phyloP scores from a whole-genome alignment of 2,113 vertebrate genomes.

The Microcebus griseorufus region DNA sequence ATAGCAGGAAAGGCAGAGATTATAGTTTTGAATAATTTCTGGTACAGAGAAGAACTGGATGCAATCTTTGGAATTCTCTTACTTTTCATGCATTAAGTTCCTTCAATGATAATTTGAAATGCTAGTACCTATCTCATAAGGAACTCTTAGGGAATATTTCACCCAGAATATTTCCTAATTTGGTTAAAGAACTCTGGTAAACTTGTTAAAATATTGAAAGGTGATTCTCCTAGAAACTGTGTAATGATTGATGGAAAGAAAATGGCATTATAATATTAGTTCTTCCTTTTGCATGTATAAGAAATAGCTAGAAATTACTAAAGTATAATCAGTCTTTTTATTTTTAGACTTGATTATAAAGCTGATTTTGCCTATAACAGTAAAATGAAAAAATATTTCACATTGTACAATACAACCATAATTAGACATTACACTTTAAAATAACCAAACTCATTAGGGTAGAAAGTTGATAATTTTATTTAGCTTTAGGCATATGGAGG shows the following conservation, averaged over 20 bases:
- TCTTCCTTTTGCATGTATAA: constrained; percentile 57
- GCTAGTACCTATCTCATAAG: constrained; percentile 4
- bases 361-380: background rate
- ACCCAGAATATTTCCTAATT: constrained; percentile 67
- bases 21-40: constrained; percentile 1
- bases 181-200: constrained; percentile 62
- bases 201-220: constrained; percentile 62
- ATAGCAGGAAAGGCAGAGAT: background rate
- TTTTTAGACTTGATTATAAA: constrained; percentile 62
- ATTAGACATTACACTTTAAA: background rate
- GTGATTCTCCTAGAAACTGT: constrained; percentile 53
- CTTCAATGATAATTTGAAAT: background rate
- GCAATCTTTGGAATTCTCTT: background rate
- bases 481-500: background rate
- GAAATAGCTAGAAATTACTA: constrained; percentile 54
- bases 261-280: constrained; percentile 52
- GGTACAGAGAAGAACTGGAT: background rate
- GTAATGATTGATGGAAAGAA: constrained; percentile 70
- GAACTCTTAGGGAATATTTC: background rate
- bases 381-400: constrained; percentile 29
- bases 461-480: constrained; percentile 3
- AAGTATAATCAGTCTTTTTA: constrained; percentile 51
- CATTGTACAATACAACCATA: background rate
- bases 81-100: background rate
- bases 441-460: background rate